Conservation (phyloP, 2,888 invertebrate species). For the Blera fallax region DNA sequence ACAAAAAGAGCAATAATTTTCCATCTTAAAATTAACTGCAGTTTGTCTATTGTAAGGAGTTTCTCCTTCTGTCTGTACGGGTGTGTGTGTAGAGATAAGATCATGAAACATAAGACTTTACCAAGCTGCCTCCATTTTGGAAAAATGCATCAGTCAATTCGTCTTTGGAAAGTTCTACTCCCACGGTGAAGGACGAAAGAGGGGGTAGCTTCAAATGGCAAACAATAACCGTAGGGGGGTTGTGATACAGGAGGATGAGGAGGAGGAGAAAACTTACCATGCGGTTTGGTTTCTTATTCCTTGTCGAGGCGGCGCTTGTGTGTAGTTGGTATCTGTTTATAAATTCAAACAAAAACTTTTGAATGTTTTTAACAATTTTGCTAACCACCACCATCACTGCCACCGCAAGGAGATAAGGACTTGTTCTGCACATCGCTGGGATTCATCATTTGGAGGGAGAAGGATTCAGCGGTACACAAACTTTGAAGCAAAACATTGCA, state of each 20-base stretch:
- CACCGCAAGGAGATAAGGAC: slow-evolving; percentile 56
- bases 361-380: slow-evolving; percentile 67
- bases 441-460: slow-evolving; percentile 12
- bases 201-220: slow-evolving; percentile 27
- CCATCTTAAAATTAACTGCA: slow-evolving; percentile 71
- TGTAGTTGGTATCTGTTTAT: slow-evolving; percentile 62
- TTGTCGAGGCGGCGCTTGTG: neutral
- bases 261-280: slow-evolving; percentile 5
- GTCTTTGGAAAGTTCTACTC: slow-evolving; percentile 43
- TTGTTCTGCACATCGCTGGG: slow-evolving; percentile 16
- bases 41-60: slow-evolving; percentile 55
- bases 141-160: slow-evolving; percentile 71
- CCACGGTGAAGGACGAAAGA: neutral
- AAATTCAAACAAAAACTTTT: slow-evolving; percentile 72
- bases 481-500: slow-evolving; percentile 65
- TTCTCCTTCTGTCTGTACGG: neutral
- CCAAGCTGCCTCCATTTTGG: slow-evolving; percentile 13
- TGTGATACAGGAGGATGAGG: too few species aligned
- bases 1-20: slow-evolving; percentile 58
- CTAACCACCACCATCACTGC: slow-evolving; percentile 4
- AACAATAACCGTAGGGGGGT: slow-evolving; percentile 32
- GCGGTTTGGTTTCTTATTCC: slow-evolving; percentile 45
- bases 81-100: slow-evolving; percentile 41
- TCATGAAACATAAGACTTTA: slow-evolving; percentile 51
- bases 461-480: slow-evolving; percentile 1